These are phyloP conservation scores for Plebejus argus DNA, from an alignment of 2,888 invertebrate species.

Conservation along the genomic window DNA sequence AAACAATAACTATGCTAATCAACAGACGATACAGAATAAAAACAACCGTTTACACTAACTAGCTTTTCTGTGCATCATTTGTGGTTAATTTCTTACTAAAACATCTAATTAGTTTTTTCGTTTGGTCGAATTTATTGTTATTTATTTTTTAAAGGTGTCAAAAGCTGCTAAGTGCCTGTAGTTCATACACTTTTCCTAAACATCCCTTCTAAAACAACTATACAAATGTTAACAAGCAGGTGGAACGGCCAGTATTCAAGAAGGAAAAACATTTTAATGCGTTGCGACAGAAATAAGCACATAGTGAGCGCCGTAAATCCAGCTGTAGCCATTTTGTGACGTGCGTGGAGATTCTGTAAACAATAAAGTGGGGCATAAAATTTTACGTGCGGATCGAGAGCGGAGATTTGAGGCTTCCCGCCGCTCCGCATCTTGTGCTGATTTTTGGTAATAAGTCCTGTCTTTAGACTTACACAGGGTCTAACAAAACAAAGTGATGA, in stretches of 20 bases:
- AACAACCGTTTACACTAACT: constrained; percentile 13
- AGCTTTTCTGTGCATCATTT: background rate
- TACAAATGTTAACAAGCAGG: background rate
- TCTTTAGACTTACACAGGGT: too few species aligned
- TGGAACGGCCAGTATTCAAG: background rate
- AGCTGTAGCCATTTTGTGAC: constrained; percentile 5
- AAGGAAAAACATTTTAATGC: constrained; percentile 4
- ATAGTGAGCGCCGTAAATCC: constrained; percentile 20
- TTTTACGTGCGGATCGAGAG: constrained; percentile 27
- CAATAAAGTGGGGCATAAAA: constrained; percentile 27
- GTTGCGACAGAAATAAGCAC: constrained; percentile 11
- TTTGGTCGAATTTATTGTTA: too few species aligned
- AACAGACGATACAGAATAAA: constrained; percentile 23
- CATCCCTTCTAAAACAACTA: background rate
- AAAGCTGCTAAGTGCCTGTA: too few species aligned
- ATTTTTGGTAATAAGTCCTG: background rate
- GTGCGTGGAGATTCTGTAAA: constrained; percentile 26
- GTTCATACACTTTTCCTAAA: too few species aligned
- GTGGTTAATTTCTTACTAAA: background rate
- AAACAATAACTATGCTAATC: constrained; percentile 28
- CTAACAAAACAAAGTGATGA: too few species aligned
- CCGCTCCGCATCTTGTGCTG: background rate
- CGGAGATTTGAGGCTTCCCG: constrained; percentile 22
- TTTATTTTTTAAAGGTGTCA: background rate
- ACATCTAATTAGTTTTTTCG: too few species aligned